A percentile compares a stretch with the other conserved stretches of the same genome.
Evolutionary conservation across 2,113 vertebrate genomes (phyloP).

Genomic region (Nothocercus julius): DNA sequence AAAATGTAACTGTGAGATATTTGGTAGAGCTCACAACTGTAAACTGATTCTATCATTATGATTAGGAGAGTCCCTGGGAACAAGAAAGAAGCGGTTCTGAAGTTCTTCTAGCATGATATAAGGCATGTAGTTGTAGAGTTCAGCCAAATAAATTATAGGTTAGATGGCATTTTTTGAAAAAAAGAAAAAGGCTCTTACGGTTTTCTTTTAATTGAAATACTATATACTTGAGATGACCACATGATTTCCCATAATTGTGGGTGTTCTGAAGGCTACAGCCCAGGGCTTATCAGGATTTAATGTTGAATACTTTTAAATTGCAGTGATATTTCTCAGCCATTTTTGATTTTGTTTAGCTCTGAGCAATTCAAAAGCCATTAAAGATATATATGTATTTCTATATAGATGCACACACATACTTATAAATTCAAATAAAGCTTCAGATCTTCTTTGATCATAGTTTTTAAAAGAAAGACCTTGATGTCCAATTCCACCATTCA

Average conservation of each 20-base stretch:
- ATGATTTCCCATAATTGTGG: slow-evolving; percentile 41
- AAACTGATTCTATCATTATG: slow-evolving; percentile 56
- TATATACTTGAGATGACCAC: slow-evolving; percentile 40
- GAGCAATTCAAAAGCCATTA: slow-evolving; percentile 28
- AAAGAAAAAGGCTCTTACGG: slow-evolving; percentile 33
- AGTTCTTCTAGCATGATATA: slow-evolving; percentile 56
- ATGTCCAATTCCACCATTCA: neutral
- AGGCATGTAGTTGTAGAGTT: slow-evolving; percentile 34
- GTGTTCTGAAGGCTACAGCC: slow-evolving; percentile 27
- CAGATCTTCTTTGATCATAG: neutral
- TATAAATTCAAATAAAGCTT: neutral
- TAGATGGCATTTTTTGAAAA: slow-evolving; percentile 29
- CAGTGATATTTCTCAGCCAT: slow-evolving; percentile 18
- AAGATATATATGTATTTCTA: neutral
- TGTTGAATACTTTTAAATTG: slow-evolving; percentile 44
- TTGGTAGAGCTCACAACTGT: slow-evolving; percentile 46
- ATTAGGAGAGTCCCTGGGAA: slow-evolving; percentile 54
- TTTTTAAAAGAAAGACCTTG: neutral
- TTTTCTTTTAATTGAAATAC: slow-evolving; percentile 40
- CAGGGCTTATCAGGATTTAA: slow-evolving; percentile 59
- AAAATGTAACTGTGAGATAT: slow-evolving; percentile 54
- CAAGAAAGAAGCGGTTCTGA: slow-evolving; percentile 48
- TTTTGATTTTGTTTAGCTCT: slow-evolving; percentile 25
- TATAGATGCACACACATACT: neutral
- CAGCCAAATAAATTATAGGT: slow-evolving; percentile 58